Conservation (phyloP, 1,140 invertebrate genomes). For the Cotesia vestalis region DNA sequence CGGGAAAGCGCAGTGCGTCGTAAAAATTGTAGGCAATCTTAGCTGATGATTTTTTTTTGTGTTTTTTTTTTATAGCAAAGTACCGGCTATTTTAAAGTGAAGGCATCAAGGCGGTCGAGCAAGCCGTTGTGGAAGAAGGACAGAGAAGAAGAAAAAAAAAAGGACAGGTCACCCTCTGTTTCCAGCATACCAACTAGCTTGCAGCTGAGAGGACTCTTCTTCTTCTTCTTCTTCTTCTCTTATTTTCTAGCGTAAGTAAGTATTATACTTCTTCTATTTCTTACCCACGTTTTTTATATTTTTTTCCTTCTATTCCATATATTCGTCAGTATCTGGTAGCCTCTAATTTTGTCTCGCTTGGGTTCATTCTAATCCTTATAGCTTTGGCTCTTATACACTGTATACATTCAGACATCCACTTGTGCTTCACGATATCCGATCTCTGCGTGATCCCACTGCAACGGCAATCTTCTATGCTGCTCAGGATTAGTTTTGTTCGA, state of each 20-base stretch:
- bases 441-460: conserved; percentile 20
- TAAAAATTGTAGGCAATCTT: conserved; percentile 16
- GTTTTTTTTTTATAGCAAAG: conserved; percentile 28
- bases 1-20: conserved; percentile 25
- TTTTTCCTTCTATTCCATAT: background rate
- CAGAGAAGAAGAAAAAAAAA: background rate
- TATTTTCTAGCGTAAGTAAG: too few relatives aligned
- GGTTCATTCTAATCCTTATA: too few relatives aligned
- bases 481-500: conserved; percentile 14
- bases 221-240: conserved; percentile 2
- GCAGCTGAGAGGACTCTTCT: conserved; percentile 28
- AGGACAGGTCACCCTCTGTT: conserved; percentile 24
- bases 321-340: background rate
- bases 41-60: conserved; percentile 4
- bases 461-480: conserved; percentile 16
- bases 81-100: conserved; percentile 23
- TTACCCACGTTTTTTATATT: background rate
- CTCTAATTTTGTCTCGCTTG: too few relatives aligned
- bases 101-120: conserved; percentile 21
- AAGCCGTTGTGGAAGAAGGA: conserved; percentile 1
- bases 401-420: conserved; percentile 3
- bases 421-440: conserved; percentile 25
- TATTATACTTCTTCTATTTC: background rate
- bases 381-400: too few relatives aligned
- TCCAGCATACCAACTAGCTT: conserved; percentile 26